Conservation (phyloP, 2,113 vertebrate genomes). For the Salvelinus alpinus region DNA sequence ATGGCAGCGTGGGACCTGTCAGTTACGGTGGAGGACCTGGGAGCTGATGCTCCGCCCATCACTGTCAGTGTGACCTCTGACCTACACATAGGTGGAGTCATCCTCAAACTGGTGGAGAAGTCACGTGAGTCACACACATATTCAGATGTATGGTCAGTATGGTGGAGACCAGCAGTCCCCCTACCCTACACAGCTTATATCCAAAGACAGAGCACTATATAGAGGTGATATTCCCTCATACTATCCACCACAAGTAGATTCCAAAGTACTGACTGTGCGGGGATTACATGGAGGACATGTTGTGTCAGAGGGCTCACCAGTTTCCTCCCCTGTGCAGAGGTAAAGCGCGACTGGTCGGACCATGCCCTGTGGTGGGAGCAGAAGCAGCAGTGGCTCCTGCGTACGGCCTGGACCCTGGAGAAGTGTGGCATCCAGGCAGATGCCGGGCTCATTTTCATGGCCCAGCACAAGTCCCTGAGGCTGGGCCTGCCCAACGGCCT, state of each 20-base stretch:
- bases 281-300: background rate
- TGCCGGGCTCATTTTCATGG: constrained; percentile 77
- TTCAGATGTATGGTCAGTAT: too few species aligned
- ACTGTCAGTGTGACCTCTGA: constrained; percentile 84
- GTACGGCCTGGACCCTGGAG: constrained; percentile 85
- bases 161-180: background rate
- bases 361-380: constrained; percentile 91
- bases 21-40: constrained; percentile 81
- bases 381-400: constrained; percentile 84
- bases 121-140: constrained; percentile 73
- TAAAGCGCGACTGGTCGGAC: constrained; percentile 86
- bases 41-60: constrained; percentile 73
- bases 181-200: background rate
- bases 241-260: background rate
- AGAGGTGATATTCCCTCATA: background rate
- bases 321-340: constrained; percentile 52
- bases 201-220: background rate
- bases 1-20: constrained; percentile 86
- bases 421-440: constrained; percentile 86
- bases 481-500: constrained; percentile 80
- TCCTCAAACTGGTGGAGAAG: constrained; percentile 84
- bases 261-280: too few species aligned
- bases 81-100: constrained; percentile 85
- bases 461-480: constrained; percentile 80
- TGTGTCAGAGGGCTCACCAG: background rate